phyloP scores from a whole-genome alignment of 1,140 invertebrate genomes.

The Aphelenchoides fujianensis region DNA sequence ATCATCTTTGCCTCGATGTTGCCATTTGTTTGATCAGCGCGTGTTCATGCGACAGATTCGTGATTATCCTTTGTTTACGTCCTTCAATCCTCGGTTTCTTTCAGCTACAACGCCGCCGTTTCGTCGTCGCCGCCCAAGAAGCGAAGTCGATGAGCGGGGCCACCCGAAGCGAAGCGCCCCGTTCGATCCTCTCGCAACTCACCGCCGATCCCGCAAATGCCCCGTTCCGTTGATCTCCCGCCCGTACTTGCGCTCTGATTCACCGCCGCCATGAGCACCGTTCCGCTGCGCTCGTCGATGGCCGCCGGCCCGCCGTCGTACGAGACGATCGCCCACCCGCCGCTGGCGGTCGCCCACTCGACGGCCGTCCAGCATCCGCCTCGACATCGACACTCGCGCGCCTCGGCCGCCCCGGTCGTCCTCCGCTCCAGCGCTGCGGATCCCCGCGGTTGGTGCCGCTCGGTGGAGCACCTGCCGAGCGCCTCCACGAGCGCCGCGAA shows the following conservation, averaged over 20 bases:
- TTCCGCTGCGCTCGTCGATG: neutral
- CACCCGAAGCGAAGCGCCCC: too few species aligned
- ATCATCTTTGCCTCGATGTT: too few species aligned
- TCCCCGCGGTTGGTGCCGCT: neutral
- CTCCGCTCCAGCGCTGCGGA: too few species aligned
- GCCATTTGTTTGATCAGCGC: too few species aligned
- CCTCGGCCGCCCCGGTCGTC: too few species aligned
- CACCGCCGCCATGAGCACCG: neutral
- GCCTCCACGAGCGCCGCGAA: neutral
- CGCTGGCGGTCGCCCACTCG: neutral
- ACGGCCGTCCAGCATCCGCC: neutral
- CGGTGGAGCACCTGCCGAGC: neutral
- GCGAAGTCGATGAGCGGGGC: neutral
- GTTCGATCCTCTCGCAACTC: too few species aligned
- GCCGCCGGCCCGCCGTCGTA: neutral
- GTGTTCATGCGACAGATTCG: too few species aligned
- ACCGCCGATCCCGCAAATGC: too few species aligned
- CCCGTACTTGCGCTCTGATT: too few species aligned
- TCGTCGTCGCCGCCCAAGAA: neutral
- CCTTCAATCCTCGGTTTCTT: neutral
- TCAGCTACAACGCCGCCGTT: neutral
- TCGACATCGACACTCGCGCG: neutral
- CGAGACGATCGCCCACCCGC: neutral
- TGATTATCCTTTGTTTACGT: neutral
- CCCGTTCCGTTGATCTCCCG: too few species aligned